Conservation (phyloP, 1,140 invertebrate species). For the Zaprionus camerounensis region DNA sequence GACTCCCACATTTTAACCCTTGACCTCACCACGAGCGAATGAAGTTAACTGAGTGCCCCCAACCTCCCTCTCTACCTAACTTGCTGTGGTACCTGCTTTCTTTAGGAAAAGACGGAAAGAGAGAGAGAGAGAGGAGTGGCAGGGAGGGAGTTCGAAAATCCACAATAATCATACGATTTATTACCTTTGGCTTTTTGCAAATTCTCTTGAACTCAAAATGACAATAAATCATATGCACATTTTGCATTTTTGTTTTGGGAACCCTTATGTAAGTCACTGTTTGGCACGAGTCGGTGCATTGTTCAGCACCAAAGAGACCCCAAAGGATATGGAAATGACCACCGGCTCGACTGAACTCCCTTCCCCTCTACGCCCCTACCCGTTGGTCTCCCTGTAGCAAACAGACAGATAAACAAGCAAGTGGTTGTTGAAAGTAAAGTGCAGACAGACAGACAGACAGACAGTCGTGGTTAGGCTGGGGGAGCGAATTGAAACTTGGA, state of each 20-base stretch:
- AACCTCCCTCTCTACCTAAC: not conserved
- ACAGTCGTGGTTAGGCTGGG: not conserved
- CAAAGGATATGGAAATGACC: constrained; percentile 42
- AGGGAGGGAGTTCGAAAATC: constrained; percentile 37
- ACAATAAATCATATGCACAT: constrained; percentile 80
- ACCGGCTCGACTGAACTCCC: not conserved
- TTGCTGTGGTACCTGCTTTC: constrained; percentile 63
- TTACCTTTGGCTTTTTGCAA: constrained; percentile 73
- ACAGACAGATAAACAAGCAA: constrained; percentile 9
- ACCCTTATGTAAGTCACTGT: constrained; percentile 42
- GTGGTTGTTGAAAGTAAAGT: constrained; percentile 34
- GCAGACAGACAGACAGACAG: not conserved
- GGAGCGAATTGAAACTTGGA: not conserved
- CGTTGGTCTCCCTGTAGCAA: not conserved
- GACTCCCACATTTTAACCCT: constrained; percentile 84
- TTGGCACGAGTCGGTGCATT: constrained; percentile 57
- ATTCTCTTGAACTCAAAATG: constrained; percentile 79
- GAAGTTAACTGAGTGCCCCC: constrained; percentile 64
- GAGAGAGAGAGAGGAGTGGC: constrained; percentile 39
- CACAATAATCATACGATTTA: constrained; percentile 83
- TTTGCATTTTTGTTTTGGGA: constrained; percentile 43
- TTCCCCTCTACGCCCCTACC: not conserved
- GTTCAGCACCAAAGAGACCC: constrained; percentile 17
- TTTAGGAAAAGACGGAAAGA: constrained; percentile 30
- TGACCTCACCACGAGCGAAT: constrained; percentile 80